Evolutionary conservation across 2,888 invertebrate species (phyloP).

Genomic region (Resseliella maxima): DNA sequence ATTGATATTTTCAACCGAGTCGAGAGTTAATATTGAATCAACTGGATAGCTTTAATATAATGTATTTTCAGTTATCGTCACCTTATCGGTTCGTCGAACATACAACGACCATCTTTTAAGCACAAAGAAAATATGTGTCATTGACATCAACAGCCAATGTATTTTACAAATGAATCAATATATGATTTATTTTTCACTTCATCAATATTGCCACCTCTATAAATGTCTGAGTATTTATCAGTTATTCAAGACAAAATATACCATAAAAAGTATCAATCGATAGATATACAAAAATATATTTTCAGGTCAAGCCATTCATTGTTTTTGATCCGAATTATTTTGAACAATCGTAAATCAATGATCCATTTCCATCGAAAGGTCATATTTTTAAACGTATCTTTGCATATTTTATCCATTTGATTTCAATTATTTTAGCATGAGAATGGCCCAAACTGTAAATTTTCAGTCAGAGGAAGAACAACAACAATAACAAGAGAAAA

Average conservation of each 20-base stretch:
- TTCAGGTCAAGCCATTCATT: neutral
- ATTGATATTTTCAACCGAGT: neutral
- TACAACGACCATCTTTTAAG: no score
- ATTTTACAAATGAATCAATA: no score
- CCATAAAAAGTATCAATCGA: no score
- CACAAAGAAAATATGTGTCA: no score
- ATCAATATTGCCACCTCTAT: no score
- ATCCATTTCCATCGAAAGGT: neutral
- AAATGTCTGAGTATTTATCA: no score
- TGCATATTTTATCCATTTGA: neutral
- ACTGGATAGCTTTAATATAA: neutral
- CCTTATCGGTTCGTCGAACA: neutral
- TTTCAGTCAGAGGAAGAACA: no score
- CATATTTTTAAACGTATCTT: neutral
- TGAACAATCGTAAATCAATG: constrained; percentile 30
- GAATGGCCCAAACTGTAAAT: neutral
- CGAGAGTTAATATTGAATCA: neutral
- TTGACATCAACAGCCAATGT: no score
- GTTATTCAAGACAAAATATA: no score
- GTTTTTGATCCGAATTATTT: constrained; percentile 1
- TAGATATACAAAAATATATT: no score
- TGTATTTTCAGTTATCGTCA: neutral
- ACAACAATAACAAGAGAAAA: neutral
- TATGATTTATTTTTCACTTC: no score
- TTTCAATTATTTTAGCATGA: neutral